These are phyloP conservation scores for Brenthis hecate DNA, from an alignment of 2,888 invertebrate species.

Conservation along the genomic window DNA sequence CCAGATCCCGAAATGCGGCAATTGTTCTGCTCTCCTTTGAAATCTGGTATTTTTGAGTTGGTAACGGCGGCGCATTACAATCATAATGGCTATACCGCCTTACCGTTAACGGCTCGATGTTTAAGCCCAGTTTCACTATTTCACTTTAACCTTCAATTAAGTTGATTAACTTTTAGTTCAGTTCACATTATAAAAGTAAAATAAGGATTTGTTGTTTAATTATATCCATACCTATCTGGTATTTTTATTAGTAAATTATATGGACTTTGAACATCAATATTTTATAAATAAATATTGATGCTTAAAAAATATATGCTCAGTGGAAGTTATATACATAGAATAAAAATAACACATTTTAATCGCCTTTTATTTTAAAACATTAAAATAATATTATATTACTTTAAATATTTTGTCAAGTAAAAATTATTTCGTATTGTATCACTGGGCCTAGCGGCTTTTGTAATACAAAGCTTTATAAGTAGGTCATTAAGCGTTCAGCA, in stretches of 20 bases:
- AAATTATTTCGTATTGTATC: conserved; percentile 34
- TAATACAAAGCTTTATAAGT: conserved; percentile 57
- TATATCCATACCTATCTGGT: too few species aligned
- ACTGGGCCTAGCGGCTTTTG: conserved; percentile 49
- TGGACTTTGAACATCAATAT: too few species aligned
- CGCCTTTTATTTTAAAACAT: too few species aligned
- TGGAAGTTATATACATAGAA: too few species aligned
- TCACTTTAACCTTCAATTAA: conserved; percentile 4
- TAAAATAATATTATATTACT: not conserved
- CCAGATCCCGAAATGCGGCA: conserved; percentile 51
- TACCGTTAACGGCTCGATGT: conserved; percentile 74
- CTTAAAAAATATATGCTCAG: too few species aligned
- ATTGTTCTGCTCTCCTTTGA: conserved; percentile 57
- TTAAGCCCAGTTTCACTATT: conserved; percentile 45
- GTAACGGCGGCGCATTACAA: conserved; percentile 77
- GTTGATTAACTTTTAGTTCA: not conserved
- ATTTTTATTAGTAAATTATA: too few species aligned
- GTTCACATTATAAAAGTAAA: not conserved
- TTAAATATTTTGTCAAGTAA: conserved; percentile 27
- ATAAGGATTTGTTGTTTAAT: too few species aligned
- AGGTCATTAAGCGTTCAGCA: conserved; percentile 64
- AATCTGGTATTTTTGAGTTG: conserved; percentile 57
- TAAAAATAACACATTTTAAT: too few species aligned
- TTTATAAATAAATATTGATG: too few species aligned
- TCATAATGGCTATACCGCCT: conserved; percentile 76